Percentiles rank a stretch among this genome's conserved stretches.
These are phyloP conservation scores for Squalus acanthias DNA, from an alignment of 2,797 vertebrate species.

Conservation along the genomic window DNA sequence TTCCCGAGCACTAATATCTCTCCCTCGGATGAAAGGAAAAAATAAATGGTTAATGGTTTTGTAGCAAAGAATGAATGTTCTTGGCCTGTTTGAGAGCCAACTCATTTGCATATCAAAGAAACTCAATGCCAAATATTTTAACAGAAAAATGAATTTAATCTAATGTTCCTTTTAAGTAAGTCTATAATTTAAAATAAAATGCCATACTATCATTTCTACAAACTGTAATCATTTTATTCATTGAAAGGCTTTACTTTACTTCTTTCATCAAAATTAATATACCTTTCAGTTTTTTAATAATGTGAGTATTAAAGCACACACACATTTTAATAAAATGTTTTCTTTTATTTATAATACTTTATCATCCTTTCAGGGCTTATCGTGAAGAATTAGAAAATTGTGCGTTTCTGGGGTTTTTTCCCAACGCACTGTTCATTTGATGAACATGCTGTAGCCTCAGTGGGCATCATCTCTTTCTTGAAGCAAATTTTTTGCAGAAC, in stretches of 20 bases:
- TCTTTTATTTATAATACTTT: not conserved
- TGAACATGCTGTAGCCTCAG: not conserved
- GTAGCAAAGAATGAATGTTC: not conserved
- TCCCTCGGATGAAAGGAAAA: not conserved
- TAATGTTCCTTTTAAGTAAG: not conserved
- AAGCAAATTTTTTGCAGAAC: not conserved
- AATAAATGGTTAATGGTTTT: not conserved
- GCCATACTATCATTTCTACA: not conserved
- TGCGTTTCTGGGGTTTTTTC: not conserved
- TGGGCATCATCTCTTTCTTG: not conserved
- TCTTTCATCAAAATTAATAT: not conserved
- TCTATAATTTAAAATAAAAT: not conserved
- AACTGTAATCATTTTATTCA: not conserved
- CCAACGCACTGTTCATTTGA: not conserved
- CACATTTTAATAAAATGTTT: not conserved
- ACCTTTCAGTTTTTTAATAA: constrained; percentile 21
- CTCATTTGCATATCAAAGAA: not conserved
- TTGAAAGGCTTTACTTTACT: not conserved
- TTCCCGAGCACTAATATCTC: not conserved
- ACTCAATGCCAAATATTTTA: not conserved
- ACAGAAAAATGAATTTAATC: not conserved
- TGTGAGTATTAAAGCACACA: not conserved
- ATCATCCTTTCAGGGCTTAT: not conserved
- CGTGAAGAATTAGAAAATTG: not conserved
- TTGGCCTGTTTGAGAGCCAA: not conserved